Conservation (phyloP, 2,888 invertebrate genomes). For the Dromius quadrimaculatus region DNA sequence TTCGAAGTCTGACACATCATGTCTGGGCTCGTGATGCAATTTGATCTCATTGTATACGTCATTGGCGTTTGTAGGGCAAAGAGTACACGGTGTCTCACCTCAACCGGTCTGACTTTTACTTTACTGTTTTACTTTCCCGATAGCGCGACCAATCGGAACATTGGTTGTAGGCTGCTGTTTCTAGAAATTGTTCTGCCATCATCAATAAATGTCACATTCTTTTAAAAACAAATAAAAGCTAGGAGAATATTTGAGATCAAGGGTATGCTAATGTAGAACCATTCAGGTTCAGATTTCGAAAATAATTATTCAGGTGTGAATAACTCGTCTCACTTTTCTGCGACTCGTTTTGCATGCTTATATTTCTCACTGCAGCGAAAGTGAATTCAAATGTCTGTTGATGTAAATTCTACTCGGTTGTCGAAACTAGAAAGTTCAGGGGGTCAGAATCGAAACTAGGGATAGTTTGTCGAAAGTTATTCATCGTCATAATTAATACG, state of each 20-base stretch:
- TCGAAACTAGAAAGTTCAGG: slow-evolving; percentile 22
- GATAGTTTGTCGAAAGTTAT: slow-evolving; percentile 16
- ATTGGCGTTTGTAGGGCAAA: slow-evolving; percentile 22
- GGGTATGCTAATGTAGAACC: slow-evolving; percentile 4
- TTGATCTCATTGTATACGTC: not conserved
- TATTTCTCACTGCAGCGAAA: slow-evolving; percentile 2
- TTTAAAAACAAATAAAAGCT: not conserved
- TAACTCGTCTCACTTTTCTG: no score
- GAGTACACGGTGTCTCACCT: not conserved
- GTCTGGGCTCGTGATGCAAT: slow-evolving; percentile 7
- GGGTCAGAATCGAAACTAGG: slow-evolving; percentile 15
- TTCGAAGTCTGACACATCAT: not conserved
- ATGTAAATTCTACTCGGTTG: slow-evolving; percentile 8
- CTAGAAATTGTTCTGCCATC: slow-evolving; percentile 17
- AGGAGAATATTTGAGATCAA: not conserved
- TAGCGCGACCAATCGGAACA: not conserved
- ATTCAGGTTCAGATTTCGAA: not conserved
- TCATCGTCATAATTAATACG: no score
- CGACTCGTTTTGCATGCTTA: no score
- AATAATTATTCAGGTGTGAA: no score
- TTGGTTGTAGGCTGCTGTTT: slow-evolving; percentile 1
- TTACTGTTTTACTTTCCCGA: slow-evolving; percentile 25
- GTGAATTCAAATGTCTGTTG: not conserved
- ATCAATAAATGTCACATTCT: slow-evolving; percentile 4
- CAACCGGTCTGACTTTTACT: slow-evolving; percentile 25